Evolutionary conservation across 2,113 vertebrate species (phyloP).

Genomic region (Pandion haliaetus): DNA sequence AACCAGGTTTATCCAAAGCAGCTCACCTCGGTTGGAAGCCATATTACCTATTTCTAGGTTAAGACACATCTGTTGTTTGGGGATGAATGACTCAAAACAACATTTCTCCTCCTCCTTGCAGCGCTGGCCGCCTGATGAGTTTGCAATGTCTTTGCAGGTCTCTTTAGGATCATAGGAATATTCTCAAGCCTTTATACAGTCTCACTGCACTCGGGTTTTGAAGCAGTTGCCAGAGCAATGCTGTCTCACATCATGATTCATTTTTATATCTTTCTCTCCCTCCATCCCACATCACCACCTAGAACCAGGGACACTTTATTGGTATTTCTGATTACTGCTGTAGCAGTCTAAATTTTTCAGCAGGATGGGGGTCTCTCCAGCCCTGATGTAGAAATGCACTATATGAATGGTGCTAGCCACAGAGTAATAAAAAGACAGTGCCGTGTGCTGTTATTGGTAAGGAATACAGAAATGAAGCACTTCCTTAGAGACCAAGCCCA

Average conservation of each 20-base stretch:
- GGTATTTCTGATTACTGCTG: conserved; percentile 82
- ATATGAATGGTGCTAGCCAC: conserved; percentile 49
- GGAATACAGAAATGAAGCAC: conserved; percentile 68
- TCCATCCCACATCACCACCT: conserved; percentile 77
- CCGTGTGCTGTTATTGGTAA: conserved; percentile 48
- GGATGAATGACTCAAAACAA: conserved; percentile 42
- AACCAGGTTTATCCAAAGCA: conserved; percentile 56
- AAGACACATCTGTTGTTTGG: conserved; percentile 31
- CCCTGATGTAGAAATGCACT: conserved; percentile 62
- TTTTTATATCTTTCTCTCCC: conserved; percentile 81
- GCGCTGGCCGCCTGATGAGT: conserved; percentile 36
- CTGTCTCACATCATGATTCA: conserved; percentile 80
- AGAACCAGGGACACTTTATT: conserved; percentile 81
- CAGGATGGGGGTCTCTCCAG: conserved; percentile 70
- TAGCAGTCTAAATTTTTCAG: conserved; percentile 81
- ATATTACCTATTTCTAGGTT: conserved; percentile 12
- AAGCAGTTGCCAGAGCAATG: conserved; percentile 76
- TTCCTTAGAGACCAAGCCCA: conserved; percentile 71
- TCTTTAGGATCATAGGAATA: conserved; percentile 69
- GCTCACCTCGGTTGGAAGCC: conserved; percentile 19
- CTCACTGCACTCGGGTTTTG: conserved; percentile 69
- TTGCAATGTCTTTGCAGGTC: conserved; percentile 62
- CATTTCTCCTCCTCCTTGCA: conserved; percentile 39
- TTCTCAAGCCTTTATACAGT: conserved; percentile 67
- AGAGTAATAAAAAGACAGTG: conserved; percentile 73